These are phyloP conservation scores for Gorsachius magnificus DNA, from an alignment of 2,797 vertebrate genomes.

Conservation along the genomic window DNA sequence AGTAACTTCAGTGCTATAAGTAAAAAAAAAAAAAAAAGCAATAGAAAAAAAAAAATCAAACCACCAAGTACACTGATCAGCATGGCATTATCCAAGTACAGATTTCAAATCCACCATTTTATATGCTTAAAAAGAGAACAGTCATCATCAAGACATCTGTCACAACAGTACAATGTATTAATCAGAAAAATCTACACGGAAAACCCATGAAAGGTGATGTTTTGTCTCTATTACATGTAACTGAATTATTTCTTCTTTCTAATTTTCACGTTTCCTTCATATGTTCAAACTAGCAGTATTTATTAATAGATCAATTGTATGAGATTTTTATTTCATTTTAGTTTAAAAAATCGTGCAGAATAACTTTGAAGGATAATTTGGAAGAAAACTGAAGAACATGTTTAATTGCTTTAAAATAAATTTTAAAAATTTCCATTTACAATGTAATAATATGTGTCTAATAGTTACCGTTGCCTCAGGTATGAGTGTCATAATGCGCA, in stretches of 20 bases:
- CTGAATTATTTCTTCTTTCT: not conserved
- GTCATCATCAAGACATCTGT: not conserved
- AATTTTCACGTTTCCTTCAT: not conserved
- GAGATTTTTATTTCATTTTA: not conserved
- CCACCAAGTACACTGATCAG: not conserved
- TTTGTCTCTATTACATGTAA: not conserved
- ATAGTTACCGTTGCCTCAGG: not conserved
- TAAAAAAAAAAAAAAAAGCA: not conserved
- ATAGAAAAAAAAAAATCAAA: not conserved
- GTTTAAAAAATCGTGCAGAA: not conserved
- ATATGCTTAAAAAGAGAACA: not conserved
- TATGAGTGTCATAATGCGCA: not conserved
- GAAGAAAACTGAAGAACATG: not conserved
- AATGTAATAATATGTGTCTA: not conserved
- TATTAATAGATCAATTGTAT: not conserved
- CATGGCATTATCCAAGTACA: not conserved
- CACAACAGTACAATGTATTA: not conserved
- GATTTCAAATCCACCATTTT: not conserved
- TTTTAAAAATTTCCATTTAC: accelerated
- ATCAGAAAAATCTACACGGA: not conserved
- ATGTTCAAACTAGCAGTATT: not conserved
- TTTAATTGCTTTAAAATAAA: not conserved
- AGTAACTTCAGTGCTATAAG: not conserved
- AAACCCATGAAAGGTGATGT: not conserved
- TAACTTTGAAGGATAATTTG: not conserved